Conservation (phyloP, 2,113 vertebrate genomes). For the Myrmophylax atrothorax region DNA sequence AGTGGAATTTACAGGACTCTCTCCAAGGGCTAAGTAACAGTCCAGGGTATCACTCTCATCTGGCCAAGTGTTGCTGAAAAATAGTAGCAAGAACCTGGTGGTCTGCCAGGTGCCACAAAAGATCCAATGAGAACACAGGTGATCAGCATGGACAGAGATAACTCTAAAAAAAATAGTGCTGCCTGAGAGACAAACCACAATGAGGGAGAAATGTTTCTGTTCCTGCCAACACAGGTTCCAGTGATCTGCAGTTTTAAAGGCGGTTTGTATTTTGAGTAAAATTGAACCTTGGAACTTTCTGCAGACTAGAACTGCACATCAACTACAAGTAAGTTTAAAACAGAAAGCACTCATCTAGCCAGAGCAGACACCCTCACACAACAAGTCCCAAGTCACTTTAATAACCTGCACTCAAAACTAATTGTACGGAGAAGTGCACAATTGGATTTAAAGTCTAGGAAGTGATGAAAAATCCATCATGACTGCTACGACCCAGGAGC, state of each 20-base stretch:
- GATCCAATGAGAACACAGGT: background rate
- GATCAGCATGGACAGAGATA: background rate
- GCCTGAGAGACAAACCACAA: background rate
- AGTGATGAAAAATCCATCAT: conserved; percentile 37
- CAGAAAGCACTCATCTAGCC: background rate
- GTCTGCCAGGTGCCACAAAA: background rate
- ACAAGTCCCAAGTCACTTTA: background rate
- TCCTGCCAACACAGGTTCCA: background rate
- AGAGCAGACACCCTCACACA: background rate
- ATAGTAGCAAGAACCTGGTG: background rate
- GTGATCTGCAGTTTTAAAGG: background rate
- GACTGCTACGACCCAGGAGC: background rate
- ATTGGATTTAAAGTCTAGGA: conserved; percentile 29
- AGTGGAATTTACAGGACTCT: background rate
- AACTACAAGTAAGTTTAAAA: background rate
- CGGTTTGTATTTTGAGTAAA: background rate
- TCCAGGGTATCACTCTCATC: background rate
- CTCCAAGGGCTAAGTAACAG: background rate
- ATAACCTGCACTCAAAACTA: conserved; percentile 31
- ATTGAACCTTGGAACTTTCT: background rate
- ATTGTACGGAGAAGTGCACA: conserved; percentile 18
- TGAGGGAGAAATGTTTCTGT: background rate
- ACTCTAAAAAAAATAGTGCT: background rate
- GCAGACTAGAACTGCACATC: background rate
- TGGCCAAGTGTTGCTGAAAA: background rate